Percentiles rank a stretch among this genome's conserved stretches.
Evolutionary conservation across 2,888 invertebrate genomes (phyloP).

Genomic region (Rotaria magnacalcarata): DNA sequence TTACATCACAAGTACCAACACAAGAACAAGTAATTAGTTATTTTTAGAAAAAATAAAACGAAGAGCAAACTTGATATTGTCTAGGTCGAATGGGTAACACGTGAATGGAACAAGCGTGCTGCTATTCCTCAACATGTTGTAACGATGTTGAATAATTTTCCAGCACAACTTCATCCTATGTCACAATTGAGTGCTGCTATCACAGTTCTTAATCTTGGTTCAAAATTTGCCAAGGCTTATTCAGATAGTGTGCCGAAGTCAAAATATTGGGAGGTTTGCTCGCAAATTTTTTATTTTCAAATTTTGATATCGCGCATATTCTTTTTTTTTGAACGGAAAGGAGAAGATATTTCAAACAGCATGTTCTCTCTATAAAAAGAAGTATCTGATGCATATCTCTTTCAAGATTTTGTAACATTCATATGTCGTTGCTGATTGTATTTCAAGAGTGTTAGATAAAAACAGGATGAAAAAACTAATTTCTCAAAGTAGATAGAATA

Average conservation of each 20-base stretch:
- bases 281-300: no score
- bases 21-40: constrained; percentile 67
- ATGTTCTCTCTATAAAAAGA: no score
- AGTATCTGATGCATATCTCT: no score
- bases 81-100: constrained; percentile 65
- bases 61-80: neutral
- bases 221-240: constrained; percentile 84
- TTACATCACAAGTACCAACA: constrained; percentile 81
- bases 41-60: neutral
- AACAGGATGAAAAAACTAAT: no score
- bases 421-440: no score
- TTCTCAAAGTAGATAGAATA: no score
- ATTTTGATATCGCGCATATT: no score
- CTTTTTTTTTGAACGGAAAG: no score
- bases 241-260: constrained; percentile 78
- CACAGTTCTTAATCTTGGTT: constrained; percentile 83
- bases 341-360: no score
- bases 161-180: constrained; percentile 86
- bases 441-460: no score
- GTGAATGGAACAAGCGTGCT: constrained; percentile 79
- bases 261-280: constrained; percentile 77
- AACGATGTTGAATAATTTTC: constrained; percentile 83
- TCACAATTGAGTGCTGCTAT: constrained; percentile 85
- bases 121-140: constrained; percentile 85
- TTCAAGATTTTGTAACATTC: no score